Conservation (phyloP, 1,140 invertebrate genomes). For the Mylabris phalerata region DNA sequence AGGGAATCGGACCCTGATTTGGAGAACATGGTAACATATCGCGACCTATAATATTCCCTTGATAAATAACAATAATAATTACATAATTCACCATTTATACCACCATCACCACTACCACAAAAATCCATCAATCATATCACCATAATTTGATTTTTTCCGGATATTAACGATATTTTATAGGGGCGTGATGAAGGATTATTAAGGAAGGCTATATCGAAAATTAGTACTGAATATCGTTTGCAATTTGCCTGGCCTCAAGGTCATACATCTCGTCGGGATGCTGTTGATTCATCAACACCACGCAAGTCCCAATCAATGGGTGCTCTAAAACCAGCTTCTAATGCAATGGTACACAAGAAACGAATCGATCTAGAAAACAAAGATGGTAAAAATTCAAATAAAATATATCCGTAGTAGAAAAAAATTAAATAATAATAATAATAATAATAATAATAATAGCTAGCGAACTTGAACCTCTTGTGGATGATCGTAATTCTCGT, state of each 20-base stretch:
- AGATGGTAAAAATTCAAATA: conserved; percentile 30
- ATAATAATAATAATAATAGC: conserved; percentile 36
- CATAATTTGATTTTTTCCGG: neutral
- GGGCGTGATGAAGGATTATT: conserved; percentile 48
- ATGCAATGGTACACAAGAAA: conserved; percentile 58
- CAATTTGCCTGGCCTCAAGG: conserved; percentile 84
- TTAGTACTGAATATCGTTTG: conserved; percentile 79
- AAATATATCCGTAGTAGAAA: neutral
- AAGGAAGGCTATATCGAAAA: conserved; percentile 63
- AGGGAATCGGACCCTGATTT: conserved; percentile 40
- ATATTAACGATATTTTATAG: neutral
- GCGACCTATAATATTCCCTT: neutral
- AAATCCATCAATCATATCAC: neutral
- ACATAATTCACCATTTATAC: neutral
- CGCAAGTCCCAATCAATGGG: conserved; percentile 82
- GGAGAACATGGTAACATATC: conserved; percentile 42
- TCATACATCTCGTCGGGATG: conserved; percentile 44
- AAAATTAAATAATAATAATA: neutral
- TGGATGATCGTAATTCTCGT: conserved; percentile 59
- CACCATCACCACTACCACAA: neutral
- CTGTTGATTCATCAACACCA: conserved; percentile 49
- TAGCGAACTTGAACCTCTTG: conserved; percentile 70
- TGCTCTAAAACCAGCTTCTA: conserved; percentile 62
- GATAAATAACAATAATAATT: neutral
- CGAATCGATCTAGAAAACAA: conserved; percentile 44